Evolutionary conservation across 2,797 vertebrate species (phyloP).

Genomic region (Helostoma temminkii): DNA sequence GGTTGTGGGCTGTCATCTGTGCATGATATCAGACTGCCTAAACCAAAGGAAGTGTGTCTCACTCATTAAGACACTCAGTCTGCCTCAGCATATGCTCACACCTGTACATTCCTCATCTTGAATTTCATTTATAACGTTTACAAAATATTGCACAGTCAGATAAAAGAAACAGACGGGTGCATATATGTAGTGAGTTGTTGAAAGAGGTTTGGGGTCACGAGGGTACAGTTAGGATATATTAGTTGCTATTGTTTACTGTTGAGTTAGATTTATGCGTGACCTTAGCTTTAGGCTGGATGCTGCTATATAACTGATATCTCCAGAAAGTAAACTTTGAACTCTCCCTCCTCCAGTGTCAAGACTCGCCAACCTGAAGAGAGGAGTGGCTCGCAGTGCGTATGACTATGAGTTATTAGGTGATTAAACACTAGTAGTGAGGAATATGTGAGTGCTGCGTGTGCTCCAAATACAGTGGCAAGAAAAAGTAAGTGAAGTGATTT

Average conservation of each 20-base stretch:
- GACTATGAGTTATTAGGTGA: constrained; percentile 55
- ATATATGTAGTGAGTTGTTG: not conserved
- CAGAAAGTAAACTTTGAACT: constrained; percentile 61
- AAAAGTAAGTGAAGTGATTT: no score
- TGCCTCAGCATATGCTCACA: constrained; percentile 35
- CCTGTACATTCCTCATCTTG: constrained; percentile 61
- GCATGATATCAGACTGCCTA: constrained; percentile 52
- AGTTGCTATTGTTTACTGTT: constrained; percentile 10
- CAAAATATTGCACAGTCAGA: constrained; percentile 55
- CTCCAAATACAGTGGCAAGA: no score
- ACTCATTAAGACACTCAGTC: constrained; percentile 14
- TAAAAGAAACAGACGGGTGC: not conserved
- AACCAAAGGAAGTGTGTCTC: constrained; percentile 34
- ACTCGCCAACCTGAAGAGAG: constrained; percentile 34
- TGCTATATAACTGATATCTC: constrained; percentile 37
- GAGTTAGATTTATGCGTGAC: constrained; percentile 24
- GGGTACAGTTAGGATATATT: constrained; percentile 7
- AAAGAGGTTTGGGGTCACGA: constrained; percentile 3
- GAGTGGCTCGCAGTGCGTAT: constrained; percentile 45
- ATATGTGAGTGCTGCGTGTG: no score
- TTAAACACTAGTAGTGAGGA: no score
- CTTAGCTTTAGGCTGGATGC: constrained; percentile 9
- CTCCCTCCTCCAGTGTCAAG: constrained; percentile 22
- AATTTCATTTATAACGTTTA: constrained; percentile 64
- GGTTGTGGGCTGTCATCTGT: constrained; percentile 65